Percentiles rank a stretch among this genome's conserved stretches.
Evolutionary conservation across 1,140 invertebrate genomes (phyloP).

Genomic region (Musca domestica): DNA sequence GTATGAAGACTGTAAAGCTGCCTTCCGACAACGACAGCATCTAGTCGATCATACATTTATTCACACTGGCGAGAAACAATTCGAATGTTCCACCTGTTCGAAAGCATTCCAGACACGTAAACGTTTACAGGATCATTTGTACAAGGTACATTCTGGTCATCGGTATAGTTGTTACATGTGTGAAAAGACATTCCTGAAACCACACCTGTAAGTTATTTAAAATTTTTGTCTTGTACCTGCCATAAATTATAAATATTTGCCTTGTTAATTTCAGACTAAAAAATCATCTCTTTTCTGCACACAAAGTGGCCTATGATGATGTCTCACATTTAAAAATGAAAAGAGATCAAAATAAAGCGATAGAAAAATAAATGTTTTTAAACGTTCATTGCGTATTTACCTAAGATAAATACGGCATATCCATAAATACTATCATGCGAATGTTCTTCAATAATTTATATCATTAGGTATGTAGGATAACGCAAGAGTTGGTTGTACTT

Average conservation of each 20-base stretch:
- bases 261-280: neutral
- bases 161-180: constrained; percentile 9
- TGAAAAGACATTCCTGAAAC: constrained; percentile 9
- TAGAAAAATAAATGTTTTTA: neutral
- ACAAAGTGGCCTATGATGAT: constrained; percentile 2
- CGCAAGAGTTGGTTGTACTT: too few species aligned
- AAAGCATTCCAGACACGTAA: constrained; percentile 6
- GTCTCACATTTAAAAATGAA: constrained; percentile 3
- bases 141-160: constrained; percentile 4
- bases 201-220: constrained; percentile 4
- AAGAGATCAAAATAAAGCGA: neutral
- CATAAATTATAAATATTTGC: too few species aligned
- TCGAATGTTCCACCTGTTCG: neutral
- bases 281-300: neutral
- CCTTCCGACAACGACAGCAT: constrained; percentile 6
- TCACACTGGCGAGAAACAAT: constrained; percentile 1
- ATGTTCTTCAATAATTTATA: too few species aligned
- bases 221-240: neutral
- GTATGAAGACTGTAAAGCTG: neutral
- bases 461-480: too few species aligned
- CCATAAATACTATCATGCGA: too few species aligned
- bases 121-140: constrained; percentile 15
- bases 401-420: too few species aligned
- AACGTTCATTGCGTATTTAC: too few species aligned
- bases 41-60: constrained; percentile 11